These are phyloP conservation scores for Megalops atlanticus DNA, from an alignment of 2,113 vertebrate genomes.

Conservation along the genomic window DNA sequence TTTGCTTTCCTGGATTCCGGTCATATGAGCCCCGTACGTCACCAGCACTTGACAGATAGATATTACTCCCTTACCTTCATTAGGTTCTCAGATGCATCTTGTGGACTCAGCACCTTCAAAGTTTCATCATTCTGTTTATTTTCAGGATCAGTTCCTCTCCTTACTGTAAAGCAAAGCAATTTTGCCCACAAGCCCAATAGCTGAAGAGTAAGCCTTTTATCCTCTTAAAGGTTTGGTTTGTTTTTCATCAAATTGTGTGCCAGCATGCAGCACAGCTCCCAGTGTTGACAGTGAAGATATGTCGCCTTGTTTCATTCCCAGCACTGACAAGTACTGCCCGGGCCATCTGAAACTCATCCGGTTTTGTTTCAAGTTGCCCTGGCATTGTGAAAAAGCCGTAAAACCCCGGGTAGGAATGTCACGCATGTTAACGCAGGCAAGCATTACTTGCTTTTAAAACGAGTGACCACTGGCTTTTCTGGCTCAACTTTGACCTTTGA, in stretches of 20 bases:
- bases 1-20: slow-evolving; percentile 62
- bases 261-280: slow-evolving; percentile 39
- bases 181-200: slow-evolving; percentile 53
- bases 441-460: slow-evolving; percentile 50
- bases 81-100: slow-evolving; percentile 28
- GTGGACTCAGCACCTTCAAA: slow-evolving; percentile 3
- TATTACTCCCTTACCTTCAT: slow-evolving; percentile 48
- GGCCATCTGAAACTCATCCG: slow-evolving; percentile 17
- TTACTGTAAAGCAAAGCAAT: slow-evolving; percentile 26
- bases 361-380: not conserved
- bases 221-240: slow-evolving; percentile 52
- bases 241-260: slow-evolving; percentile 41
- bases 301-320: not conserved
- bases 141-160: slow-evolving; percentile 45
- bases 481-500: slow-evolving; percentile 53
- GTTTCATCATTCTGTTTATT: slow-evolving; percentile 46
- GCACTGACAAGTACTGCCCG: not conserved
- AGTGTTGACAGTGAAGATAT: slow-evolving; percentile 32
- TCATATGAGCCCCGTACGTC: slow-evolving; percentile 53
- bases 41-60: slow-evolving; percentile 46
- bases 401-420: slow-evolving; percentile 46
- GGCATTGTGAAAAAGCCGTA: slow-evolving; percentile 39
- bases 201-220: slow-evolving; percentile 49
- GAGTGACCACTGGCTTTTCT: slow-evolving; percentile 39
- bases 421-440: slow-evolving; percentile 45